phyloP scores from a whole-genome alignment of 2,797 vertebrate species.

The Coendou prehensilis region DNA sequence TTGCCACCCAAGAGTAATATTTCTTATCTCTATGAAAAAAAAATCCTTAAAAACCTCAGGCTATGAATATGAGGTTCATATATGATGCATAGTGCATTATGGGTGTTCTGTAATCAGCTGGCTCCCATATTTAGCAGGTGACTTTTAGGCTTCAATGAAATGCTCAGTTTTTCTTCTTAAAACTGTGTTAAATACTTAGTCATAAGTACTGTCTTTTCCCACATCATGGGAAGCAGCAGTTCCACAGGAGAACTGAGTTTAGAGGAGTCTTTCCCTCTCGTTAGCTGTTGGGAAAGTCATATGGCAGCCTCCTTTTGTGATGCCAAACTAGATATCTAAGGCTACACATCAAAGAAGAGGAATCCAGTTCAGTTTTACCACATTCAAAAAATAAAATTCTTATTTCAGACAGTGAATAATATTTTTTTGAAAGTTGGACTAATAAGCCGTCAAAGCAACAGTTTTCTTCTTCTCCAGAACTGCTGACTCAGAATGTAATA shows the following conservation, averaged over 20 bases:
- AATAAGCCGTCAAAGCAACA: background rate
- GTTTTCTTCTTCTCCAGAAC: slow-evolving; percentile 1
- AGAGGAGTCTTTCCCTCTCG: background rate
- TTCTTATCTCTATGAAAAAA: slow-evolving; percentile 52
- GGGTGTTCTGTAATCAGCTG: background rate
- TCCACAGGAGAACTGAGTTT: background rate
- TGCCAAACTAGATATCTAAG: background rate
- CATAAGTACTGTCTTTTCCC: background rate
- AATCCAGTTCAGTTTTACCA: background rate
- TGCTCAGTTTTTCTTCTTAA: slow-evolving; percentile 19
- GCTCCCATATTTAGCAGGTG: background rate
- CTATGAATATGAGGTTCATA: background rate
- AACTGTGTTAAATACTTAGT: background rate
- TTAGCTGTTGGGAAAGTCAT: background rate
- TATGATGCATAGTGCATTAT: background rate
- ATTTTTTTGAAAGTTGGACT: background rate
- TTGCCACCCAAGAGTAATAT: slow-evolving; percentile 51
- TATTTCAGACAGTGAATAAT: background rate
- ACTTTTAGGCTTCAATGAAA: background rate
- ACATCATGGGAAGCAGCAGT: background rate
- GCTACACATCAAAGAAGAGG: background rate
- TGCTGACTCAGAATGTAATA: background rate
- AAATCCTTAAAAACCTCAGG: background rate
- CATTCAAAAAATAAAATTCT: slow-evolving; percentile 22
- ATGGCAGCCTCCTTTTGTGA: background rate